Conservation (phyloP, 2,888 invertebrate species). For the Drosophila subquinaria region DNA sequence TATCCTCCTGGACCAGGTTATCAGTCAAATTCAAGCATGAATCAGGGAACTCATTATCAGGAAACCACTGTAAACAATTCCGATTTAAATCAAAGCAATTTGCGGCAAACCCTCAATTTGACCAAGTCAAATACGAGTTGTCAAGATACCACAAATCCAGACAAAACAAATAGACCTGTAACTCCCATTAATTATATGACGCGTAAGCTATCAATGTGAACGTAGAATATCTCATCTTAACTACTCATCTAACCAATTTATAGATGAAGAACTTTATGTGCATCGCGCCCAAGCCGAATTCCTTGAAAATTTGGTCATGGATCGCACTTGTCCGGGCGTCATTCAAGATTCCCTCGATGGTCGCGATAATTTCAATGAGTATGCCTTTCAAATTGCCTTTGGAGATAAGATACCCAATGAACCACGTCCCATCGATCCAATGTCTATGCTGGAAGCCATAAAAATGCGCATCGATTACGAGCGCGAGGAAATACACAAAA, state of each 20-base stretch:
- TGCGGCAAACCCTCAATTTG: background rate
- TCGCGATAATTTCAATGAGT: constrained; percentile 64
- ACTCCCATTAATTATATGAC: constrained; percentile 21
- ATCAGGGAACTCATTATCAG: background rate
- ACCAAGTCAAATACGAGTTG: background rate
- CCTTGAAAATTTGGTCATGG: constrained; percentile 63
- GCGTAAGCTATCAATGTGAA: constrained; percentile 23
- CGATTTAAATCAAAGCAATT: background rate
- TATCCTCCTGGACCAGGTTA: background rate
- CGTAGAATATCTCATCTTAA: too few relatives aligned
- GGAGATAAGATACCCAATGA: constrained; percentile 41
- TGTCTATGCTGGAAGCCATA: constrained; percentile 78
- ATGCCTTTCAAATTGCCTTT: constrained; percentile 58
- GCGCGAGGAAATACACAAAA: constrained; percentile 46
- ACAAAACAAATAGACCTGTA: background rate
- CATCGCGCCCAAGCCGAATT: constrained; percentile 35
- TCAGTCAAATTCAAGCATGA: background rate
- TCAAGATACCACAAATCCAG: background rate
- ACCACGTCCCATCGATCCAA: constrained; percentile 63
- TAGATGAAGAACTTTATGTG: constrained; percentile 51
- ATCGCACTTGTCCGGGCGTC: constrained; percentile 64
- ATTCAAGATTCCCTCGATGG: constrained; percentile 73
- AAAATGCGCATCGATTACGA: constrained; percentile 70
- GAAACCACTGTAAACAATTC: background rate
- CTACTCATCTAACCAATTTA: background rate